Base-by-base conservation (phyloP, 2,797 vertebrate species). In the Lepilemur ruficaudatus region DNA sequence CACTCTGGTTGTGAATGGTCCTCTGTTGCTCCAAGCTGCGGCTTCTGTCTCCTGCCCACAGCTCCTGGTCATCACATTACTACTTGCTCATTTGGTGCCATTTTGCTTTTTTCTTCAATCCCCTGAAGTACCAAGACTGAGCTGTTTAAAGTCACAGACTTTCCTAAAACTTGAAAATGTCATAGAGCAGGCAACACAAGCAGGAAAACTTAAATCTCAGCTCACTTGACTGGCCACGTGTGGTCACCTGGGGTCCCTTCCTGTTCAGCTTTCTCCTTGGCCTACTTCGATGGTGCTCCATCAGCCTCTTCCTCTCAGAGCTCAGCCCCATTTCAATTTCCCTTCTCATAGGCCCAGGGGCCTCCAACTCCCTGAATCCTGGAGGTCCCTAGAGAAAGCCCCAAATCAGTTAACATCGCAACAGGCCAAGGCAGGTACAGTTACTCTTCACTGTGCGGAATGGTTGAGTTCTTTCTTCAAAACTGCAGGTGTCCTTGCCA, bases 281-380 rank as follows among this genome's bases (percentile, higher is more conserved):
- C 46, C 41, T 7, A 9, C 25, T 13, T 52, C 13, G 2, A 1
- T 1, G 55, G 2, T 10, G 59, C 32, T 55, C 4, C 0, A 4
- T 17, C 38, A 63, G 43, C 28, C 7, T 23, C 65, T 65, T 75
- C 22, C 30, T 87, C n/a, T 28, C 67, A 12, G 63, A 59, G 65
- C 12, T 61, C 59, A 85, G n/a, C 38, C 38, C 70, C 12, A 0
- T 22, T 76, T 76, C 8, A 4, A 17, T 32, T 7, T 22, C 23
- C 7, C 38, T 72, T 13, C 14, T 0, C 3, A 2, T 2, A 79
- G 20, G 17, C 17, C 22, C 41, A 38, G 55, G 55, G 55, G n/a
- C 30, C 48, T 72, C 57, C 43, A 30, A 30, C 17, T 35, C 35
- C 4, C 46, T 30, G 10, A 15, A 14, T 41, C 57, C 11, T 2